Conservation (phyloP, 2,888 invertebrate species). For the Sthenelais limicola region DNA sequence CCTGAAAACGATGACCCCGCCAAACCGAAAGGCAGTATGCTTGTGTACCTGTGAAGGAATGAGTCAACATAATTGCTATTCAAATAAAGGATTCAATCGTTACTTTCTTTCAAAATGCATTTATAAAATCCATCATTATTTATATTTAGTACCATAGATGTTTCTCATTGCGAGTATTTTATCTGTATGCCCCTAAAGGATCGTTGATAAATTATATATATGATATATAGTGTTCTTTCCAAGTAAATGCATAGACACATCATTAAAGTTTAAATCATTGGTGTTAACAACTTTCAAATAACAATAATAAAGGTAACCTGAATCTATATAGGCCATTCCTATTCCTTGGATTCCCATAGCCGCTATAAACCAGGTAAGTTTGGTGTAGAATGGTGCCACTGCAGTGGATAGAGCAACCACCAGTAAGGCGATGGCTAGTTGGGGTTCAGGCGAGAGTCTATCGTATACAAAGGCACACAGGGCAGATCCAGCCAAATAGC, state of each 20-base stretch:
- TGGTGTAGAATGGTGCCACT: background rate
- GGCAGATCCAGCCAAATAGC: slow-evolving; percentile 5
- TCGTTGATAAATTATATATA: too few relatives aligned
- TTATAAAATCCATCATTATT: too few relatives aligned
- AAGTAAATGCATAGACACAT: too few relatives aligned
- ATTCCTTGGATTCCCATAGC: slow-evolving; percentile 21
- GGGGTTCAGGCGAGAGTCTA: slow-evolving; percentile 8
- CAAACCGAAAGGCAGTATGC: slow-evolving; percentile 25
- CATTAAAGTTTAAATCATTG: too few relatives aligned
- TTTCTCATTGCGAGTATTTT: too few relatives aligned
- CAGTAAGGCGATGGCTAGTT: slow-evolving; percentile 10
- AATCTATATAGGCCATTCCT: slow-evolving; percentile 24
- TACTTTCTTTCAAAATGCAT: too few relatives aligned
- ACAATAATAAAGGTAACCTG: slow-evolving; percentile 10
- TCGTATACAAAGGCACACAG: background rate
- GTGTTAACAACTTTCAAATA: too few relatives aligned
- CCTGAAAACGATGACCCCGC: slow-evolving; percentile 17
- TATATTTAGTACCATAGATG: too few relatives aligned
- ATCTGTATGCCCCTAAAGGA: too few relatives aligned
- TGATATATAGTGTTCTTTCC: too few relatives aligned
- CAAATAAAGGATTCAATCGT: too few relatives aligned
- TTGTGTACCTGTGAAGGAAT: slow-evolving; percentile 8
- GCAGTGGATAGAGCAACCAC: slow-evolving; percentile 9
- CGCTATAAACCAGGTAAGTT: slow-evolving; percentile 7
- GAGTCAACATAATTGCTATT: too few relatives aligned